These are phyloP conservation scores for Arion vulgaris DNA, from an alignment of 1,140 invertebrate species.

Conservation along the genomic window DNA sequence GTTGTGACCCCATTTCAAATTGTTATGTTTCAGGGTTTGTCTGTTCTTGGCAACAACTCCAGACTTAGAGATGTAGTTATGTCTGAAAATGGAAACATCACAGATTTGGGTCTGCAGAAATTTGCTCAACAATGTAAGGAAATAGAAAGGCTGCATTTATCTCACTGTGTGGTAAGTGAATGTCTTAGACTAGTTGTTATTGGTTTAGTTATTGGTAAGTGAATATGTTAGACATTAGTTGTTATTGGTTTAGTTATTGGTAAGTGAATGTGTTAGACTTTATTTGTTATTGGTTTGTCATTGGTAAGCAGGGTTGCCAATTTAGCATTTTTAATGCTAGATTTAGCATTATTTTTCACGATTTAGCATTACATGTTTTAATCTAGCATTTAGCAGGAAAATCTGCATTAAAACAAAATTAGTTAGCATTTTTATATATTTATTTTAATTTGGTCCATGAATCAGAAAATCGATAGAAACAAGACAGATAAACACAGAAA, in stretches of 20 bases:
- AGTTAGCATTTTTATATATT: no score
- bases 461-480: no score
- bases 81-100: conserved; percentile 69
- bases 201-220: background rate
- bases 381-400: no score
- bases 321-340: no score
- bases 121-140: conserved; percentile 72
- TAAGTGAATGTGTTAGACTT: background rate
- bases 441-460: no score
- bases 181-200: background rate
- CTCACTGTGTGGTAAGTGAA: conserved; percentile 68
- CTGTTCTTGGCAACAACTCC: conserved; percentile 67
- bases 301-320: no score
- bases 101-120: conserved; percentile 73
- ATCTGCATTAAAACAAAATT: no score
- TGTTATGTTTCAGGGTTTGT: conserved; percentile 56
- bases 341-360: no score
- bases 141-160: conserved; percentile 70
- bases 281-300: background rate
- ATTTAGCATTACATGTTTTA: no score
- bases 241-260: background rate
- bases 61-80: conserved; percentile 65
- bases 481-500: no score
- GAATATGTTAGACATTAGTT: no score
- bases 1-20: no score